Evolutionary conservation across 2,888 invertebrate species (phyloP).

Genomic region (Cantharis rufa): DNA sequence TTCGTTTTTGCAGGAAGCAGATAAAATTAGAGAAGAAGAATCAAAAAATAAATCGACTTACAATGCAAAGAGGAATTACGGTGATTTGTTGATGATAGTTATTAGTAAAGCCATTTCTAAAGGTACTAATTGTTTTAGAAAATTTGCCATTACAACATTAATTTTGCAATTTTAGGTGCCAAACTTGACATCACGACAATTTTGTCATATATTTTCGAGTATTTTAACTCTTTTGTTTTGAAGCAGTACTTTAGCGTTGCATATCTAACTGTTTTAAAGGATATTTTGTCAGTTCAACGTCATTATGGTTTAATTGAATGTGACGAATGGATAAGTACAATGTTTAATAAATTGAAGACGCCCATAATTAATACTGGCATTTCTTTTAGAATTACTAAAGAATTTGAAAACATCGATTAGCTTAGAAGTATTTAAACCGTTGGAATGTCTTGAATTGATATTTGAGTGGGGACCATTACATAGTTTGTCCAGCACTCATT

Average conservation of each 20-base stretch:
- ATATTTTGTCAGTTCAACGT: constrained; percentile 59
- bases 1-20: constrained; percentile 57
- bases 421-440: constrained; percentile 31
- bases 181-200: constrained; percentile 55
- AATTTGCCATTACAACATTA: neutral
- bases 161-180: constrained; percentile 44
- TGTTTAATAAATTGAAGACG: constrained; percentile 10
- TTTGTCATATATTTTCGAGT: constrained; percentile 54
- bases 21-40: constrained; percentile 57
- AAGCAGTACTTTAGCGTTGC: constrained; percentile 55
- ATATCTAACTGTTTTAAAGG: constrained; percentile 61
- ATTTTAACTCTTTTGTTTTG: constrained; percentile 50
- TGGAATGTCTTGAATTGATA: constrained; percentile 42
- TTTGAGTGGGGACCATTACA: constrained; percentile 46
- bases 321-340: constrained; percentile 63
- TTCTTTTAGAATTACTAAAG: constrained; percentile 26
- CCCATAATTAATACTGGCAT: neutral
- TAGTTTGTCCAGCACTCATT: constrained; percentile 39
- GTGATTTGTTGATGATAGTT: constrained; percentile 55
- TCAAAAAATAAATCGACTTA: constrained; percentile 53
- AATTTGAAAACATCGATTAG: constrained; percentile 18
- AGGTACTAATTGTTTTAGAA: constrained; percentile 23
- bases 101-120: constrained; percentile 58
- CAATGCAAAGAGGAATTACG: constrained; percentile 46
- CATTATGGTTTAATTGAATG: constrained; percentile 59